phyloP scores from a whole-genome alignment of 2,888 invertebrate genomes.

The Ecliptopera silaceata region DNA sequence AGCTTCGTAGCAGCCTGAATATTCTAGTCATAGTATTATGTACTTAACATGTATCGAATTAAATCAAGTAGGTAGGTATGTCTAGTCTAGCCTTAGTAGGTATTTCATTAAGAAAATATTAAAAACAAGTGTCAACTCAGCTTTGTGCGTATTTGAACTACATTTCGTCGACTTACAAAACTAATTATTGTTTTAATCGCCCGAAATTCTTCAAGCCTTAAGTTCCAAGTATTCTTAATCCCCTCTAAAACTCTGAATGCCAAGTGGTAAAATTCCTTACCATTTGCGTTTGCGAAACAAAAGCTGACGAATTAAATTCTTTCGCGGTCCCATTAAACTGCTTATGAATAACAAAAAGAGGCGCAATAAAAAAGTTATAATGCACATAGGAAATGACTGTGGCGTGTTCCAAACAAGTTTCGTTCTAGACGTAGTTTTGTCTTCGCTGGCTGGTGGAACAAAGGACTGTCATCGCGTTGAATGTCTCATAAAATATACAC shows the following conservation, averaged over 20 bases:
- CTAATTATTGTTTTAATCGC: too few species aligned
- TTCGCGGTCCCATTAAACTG: conserved; percentile 28
- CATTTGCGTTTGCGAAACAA: conserved; percentile 18
- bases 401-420: conserved; percentile 40
- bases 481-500: conserved; percentile 36
- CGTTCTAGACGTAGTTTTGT: conserved; percentile 35
- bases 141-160: too few species aligned
- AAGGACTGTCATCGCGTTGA: conserved; percentile 27
- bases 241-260: conserved; percentile 11
- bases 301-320: conserved; percentile 31
- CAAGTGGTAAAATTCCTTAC: conserved; percentile 24
- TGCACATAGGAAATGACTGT: conserved; percentile 44
- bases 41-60: too few species aligned
- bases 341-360: conserved; percentile 32
- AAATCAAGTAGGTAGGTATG: too few species aligned
- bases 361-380: conserved; percentile 47
- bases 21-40: too few species aligned
- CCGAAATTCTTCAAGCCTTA: conserved; percentile 2
- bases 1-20: too few species aligned
- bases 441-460: conserved; percentile 31
- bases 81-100: too few species aligned
- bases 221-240: conserved; percentile 22
- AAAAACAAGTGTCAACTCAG: too few species aligned
- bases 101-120: too few species aligned
- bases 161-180: too few species aligned